Conservation (phyloP, 2,797 vertebrate genomes). For the Coracias cyanogaster region DNA sequence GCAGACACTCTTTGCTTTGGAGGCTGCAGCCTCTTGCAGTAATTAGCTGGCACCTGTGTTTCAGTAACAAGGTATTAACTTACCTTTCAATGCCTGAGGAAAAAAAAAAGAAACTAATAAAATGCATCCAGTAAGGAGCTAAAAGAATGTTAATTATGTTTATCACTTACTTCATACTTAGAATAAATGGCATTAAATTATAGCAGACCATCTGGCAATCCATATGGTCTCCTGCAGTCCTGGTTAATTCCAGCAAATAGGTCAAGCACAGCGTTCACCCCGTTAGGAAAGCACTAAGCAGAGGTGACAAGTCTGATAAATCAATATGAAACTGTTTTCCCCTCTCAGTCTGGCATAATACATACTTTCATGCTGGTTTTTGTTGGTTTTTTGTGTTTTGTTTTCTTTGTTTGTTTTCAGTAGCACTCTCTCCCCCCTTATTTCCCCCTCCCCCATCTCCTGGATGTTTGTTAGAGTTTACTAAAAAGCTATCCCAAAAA, state of each 20-base stretch:
- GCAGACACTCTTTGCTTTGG: slow-evolving; percentile 63
- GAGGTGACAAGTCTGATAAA: slow-evolving; percentile 58
- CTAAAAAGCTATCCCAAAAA: slow-evolving; percentile 1
- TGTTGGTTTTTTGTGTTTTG: background rate
- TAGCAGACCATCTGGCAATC: slow-evolving; percentile 79
- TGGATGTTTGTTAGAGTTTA: background rate
- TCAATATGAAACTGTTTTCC: slow-evolving; percentile 42
- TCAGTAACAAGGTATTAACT: slow-evolving; percentile 75
- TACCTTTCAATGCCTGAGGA: slow-evolving; percentile 64
- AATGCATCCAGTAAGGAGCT: slow-evolving; percentile 64
- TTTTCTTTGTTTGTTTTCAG: background rate
- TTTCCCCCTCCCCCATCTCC: background rate
- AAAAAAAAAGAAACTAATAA: slow-evolving; percentile 72
- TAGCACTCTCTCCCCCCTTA: background rate
- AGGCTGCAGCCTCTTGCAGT: slow-evolving; percentile 69
- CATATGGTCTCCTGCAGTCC: slow-evolving; percentile 77
- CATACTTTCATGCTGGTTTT: background rate
- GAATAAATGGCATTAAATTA: slow-evolving; percentile 79
- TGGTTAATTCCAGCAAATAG: slow-evolving; percentile 77
- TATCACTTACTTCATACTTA: slow-evolving; percentile 77
- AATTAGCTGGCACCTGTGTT: slow-evolving; percentile 81
- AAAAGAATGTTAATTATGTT: slow-evolving; percentile 80
- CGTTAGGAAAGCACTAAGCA: slow-evolving; percentile 75
- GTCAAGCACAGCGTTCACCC: slow-evolving; percentile 70
- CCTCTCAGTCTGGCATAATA: background rate